Base-by-base conservation (phyloP, 2,113 vertebrate genomes). In the Scortum barcoo region DNA sequence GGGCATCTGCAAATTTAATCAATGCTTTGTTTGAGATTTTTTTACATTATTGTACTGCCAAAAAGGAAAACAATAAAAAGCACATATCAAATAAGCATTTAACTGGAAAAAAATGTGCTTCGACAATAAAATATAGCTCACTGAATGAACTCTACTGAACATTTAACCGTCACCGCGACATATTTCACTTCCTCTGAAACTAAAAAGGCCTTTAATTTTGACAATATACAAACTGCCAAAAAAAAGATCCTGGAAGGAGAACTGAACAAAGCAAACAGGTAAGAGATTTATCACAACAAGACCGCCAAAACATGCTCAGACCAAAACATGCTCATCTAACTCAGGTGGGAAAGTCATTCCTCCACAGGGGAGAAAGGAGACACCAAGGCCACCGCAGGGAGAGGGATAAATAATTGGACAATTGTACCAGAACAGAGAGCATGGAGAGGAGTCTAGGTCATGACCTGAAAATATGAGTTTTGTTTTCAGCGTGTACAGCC, bases 341-440 rank as follows among this genome's bases (percentile, higher is more conserved):
- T 67, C 61, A 76, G 61, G 80, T 78, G 62, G 78, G 76, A 87
- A 89, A 87, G 85, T 86, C 76, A 85, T 83, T 81, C 46, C 86
- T 80, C 81, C 72, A 28, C 79, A 28, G 80, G 86, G 72, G 71
- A 80, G 66, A 53, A 78, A 84, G 80, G 86, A 83, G 76, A 88
- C 80, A 42, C 67, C 57, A 81, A 85, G 82, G 80, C 85, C 83
- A 81, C 63, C 78, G 76, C 78, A 67, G 54, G 53, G 40, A 89
- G 65, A 78, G 63, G 58, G 75, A 87, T 86, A 86, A 87, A 90
- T 88, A 88, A 89, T 80, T 88, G 83, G 66, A 87, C 78, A 83
- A 81, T 78, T 83, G 78, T 68, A 80, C 38, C 78, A 72, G 63
- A 85, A 77, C 72, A 89, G 65, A 81, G 46, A 66, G 76, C 40